Percentiles rank a stretch among this genome's conserved stretches.
Evolutionary conservation across 2,888 invertebrate species (phyloP).

Genomic region (Megastigmus dorsalis): DNA sequence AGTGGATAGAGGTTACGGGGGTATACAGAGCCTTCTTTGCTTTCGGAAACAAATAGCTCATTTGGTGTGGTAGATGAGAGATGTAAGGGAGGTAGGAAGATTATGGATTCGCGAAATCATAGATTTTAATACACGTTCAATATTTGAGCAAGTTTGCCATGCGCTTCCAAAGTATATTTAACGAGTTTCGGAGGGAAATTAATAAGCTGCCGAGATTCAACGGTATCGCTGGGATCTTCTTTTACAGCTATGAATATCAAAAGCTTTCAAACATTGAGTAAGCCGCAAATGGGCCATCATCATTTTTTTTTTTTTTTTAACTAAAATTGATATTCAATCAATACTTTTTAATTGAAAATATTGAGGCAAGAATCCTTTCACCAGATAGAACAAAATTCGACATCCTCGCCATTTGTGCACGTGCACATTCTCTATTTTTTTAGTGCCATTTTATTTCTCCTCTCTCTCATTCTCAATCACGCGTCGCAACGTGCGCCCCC

Average conservation of each 20-base stretch:
- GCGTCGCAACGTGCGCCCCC: constrained; percentile 48
- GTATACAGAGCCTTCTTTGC: not conserved
- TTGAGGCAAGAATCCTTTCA: too few relatives aligned
- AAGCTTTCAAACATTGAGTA: not conserved
- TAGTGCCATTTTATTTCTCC: too few relatives aligned
- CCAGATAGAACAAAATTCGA: too few relatives aligned
- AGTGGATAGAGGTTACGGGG: too few relatives aligned
- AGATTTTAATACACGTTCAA: not conserved
- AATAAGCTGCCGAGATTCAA: not conserved
- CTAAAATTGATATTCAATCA: too few relatives aligned
- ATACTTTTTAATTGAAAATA: not conserved
- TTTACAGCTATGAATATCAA: not conserved
- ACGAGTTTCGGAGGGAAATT: not conserved
- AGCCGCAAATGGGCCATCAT: not conserved
- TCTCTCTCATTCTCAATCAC: constrained; percentile 43
- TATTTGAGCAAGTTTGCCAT: not conserved
- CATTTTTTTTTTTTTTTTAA: too few relatives aligned
- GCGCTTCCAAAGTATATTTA: too few relatives aligned
- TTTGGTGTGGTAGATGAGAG: not conserved
- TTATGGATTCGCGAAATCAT: not conserved
- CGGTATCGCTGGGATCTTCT: not conserved
- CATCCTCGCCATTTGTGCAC: not conserved
- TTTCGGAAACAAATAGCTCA: constrained; percentile 14
- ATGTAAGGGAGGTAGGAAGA: not conserved
- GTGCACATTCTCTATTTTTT: too few relatives aligned